Conservation (phyloP, 2,888 invertebrate species). For the Chorisops tibialis region DNA sequence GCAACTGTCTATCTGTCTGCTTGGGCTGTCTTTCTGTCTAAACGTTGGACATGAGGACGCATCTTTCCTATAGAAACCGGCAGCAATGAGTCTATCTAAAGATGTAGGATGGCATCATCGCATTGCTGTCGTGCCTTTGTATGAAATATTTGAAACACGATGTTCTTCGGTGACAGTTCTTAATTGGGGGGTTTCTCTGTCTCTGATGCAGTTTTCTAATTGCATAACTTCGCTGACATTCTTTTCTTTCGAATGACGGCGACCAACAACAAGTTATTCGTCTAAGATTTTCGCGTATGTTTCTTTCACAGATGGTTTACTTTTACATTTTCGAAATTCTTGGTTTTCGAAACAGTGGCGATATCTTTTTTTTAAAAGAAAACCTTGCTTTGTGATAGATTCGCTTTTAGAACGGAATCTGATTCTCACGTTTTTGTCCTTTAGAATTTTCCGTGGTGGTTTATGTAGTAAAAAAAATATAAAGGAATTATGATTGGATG, state of each 20-base stretch:
- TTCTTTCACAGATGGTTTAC: slow-evolving; percentile 12
- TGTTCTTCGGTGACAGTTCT: slow-evolving; percentile 32
- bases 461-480: too few species aligned
- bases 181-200: slow-evolving; percentile 30
- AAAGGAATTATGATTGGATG: too few species aligned
- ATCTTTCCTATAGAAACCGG: not conserved
- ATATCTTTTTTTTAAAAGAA: too few species aligned
- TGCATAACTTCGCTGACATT: slow-evolving; percentile 7
- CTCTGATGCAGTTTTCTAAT: slow-evolving; percentile 20
- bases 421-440: too few species aligned
- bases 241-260: not conserved
- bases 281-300: not conserved
- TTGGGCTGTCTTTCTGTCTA: slow-evolving; percentile 31
- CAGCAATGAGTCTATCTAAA: not conserved
- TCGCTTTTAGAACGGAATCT: too few species aligned
- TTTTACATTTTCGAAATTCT: slow-evolving; percentile 11
- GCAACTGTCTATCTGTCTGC: slow-evolving; percentile 33
- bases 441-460: too few species aligned
- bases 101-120: not conserved
- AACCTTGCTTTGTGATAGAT: too few species aligned
- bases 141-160: slow-evolving; percentile 33
- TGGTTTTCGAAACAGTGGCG: too few species aligned
- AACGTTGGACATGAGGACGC: slow-evolving; percentile 26
- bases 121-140: slow-evolving; percentile 23
- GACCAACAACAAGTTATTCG: not conserved